Evolutionary conservation across 2,113 vertebrate genomes (phyloP).

Genomic region (Mugil cephalus): DNA sequence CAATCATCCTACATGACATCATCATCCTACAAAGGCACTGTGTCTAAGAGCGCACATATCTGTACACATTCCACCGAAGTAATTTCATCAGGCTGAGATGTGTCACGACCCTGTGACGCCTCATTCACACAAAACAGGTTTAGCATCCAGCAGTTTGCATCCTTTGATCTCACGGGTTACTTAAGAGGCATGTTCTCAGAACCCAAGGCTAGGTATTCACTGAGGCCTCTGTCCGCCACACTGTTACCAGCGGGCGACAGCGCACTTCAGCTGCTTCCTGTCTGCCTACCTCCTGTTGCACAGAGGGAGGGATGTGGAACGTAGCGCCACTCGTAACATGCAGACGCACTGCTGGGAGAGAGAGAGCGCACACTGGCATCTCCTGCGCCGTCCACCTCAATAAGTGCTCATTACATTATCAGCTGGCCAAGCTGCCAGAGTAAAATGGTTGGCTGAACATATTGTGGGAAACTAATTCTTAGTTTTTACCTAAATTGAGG

Average conservation of each 20-base stretch:
- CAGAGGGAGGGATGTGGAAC: conserved; percentile 59
- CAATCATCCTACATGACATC: conserved; percentile 56
- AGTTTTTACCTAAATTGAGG: conserved; percentile 17
- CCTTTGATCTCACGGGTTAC: conserved; percentile 19
- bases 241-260: conserved; percentile 67
- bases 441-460: conserved; percentile 2
- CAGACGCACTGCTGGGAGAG: conserved; percentile 37
- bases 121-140: conserved; percentile 24
- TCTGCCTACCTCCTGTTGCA: conserved; percentile 77
- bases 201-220: conserved; percentile 41
- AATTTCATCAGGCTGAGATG: background rate
- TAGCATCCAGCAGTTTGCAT: conserved; percentile 7
- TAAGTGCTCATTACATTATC: conserved; percentile 2
- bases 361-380: conserved; percentile 7
- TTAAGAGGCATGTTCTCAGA: conserved; percentile 48
- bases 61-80: background rate
- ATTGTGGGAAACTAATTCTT: conserved; percentile 11
- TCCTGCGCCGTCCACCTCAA: conserved; percentile 21
- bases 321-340: conserved; percentile 40
- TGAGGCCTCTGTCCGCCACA: conserved; percentile 54
- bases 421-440: conserved; percentile 3
- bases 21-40: conserved; percentile 27
- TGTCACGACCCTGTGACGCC: conserved; percentile 11
- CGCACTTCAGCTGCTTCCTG: conserved; percentile 74
- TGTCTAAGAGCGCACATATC: background rate